Conservation (phyloP, 1,140 invertebrate genomes). For the Tenebrio molitor region DNA sequence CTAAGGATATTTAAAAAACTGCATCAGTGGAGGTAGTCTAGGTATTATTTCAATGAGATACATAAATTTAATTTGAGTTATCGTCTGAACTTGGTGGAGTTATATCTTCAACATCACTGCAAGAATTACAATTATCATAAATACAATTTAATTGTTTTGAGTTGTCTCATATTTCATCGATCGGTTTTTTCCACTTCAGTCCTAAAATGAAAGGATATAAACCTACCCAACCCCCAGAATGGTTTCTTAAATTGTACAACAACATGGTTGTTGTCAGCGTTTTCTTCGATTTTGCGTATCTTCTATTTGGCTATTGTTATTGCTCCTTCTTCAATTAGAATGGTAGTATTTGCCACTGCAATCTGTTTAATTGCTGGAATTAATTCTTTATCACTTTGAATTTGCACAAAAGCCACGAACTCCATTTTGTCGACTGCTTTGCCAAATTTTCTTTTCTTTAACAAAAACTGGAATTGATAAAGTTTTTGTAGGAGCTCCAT, state of each 20-base stretch:
- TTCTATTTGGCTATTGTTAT: background rate
- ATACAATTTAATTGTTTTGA: conserved; percentile 38
- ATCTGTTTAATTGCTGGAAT: conserved; percentile 2
- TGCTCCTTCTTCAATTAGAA: background rate
- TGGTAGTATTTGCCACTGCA: background rate
- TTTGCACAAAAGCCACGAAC: background rate
- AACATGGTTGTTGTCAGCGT: conserved; percentile 4
- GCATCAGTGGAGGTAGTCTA: no score
- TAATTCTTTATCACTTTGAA: conserved; percentile 9
- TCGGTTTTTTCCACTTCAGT: background rate
- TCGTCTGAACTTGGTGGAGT: background rate
- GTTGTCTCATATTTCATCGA: conserved; percentile 20
- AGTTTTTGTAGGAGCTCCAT: conserved; percentile 7
- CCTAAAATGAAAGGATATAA: conserved; percentile 19
- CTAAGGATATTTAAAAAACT: no score
- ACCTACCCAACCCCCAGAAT: background rate
- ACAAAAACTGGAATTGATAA: conserved; percentile 6
- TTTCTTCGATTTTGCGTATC: background rate
- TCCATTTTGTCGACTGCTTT: conserved; percentile 3
- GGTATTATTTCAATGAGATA: background rate
- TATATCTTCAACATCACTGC: conserved; percentile 5
- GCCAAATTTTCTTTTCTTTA: conserved; percentile 11
- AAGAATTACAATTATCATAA: conserved; percentile 31
- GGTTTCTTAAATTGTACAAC: conserved; percentile 6
- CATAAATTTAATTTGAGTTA: background rate